Percentiles rank a stretch among this genome's conserved stretches.
These are phyloP conservation scores for Oscheius onirici DNA, from an alignment of 2,888 invertebrate genomes.

Conservation along the genomic window DNA sequence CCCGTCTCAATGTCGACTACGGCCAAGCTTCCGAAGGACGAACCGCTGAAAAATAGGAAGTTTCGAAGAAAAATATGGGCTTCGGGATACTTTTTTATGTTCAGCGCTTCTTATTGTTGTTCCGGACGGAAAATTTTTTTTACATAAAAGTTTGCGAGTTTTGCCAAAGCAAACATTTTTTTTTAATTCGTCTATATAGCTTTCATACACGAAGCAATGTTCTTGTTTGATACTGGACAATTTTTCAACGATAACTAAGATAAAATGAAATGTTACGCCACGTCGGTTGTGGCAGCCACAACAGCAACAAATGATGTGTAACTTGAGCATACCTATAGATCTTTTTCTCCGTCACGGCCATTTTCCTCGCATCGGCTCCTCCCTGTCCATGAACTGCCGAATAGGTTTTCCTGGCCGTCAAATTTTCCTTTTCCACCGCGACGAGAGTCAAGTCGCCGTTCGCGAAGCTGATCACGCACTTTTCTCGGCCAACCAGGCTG, in stretches of 20 bases:
- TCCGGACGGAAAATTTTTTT: too few relatives aligned
- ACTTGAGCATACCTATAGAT: conserved; percentile 19
- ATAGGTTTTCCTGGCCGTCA: not conserved
- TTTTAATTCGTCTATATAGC: too few relatives aligned
- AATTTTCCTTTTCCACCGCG: not conserved
- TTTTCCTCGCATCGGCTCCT: conserved; percentile 3
- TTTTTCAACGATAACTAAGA: too few relatives aligned
- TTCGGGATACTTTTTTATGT: too few relatives aligned
- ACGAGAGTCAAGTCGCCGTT: conserved; percentile 4
- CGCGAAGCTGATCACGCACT: not conserved
- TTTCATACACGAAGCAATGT: too few relatives aligned
- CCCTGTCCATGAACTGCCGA: not conserved
- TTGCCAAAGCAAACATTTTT: too few relatives aligned
- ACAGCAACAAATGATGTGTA: too few relatives aligned
- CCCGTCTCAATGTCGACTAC: conserved; percentile 24
- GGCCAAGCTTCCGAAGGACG: conserved; percentile 24
- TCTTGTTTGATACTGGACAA: too few relatives aligned
- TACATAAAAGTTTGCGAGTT: too few relatives aligned
- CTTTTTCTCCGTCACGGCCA: not conserved
- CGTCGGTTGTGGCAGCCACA: too few relatives aligned
- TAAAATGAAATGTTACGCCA: not conserved
- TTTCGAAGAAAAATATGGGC: too few relatives aligned
- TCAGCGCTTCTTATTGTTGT: too few relatives aligned
- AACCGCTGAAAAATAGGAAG: conserved; percentile 29
- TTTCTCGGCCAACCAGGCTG: not conserved